These are phyloP conservation scores for Nycticebus coucang DNA, from an alignment of 2,113 vertebrate species.

Conservation along the genomic window DNA sequence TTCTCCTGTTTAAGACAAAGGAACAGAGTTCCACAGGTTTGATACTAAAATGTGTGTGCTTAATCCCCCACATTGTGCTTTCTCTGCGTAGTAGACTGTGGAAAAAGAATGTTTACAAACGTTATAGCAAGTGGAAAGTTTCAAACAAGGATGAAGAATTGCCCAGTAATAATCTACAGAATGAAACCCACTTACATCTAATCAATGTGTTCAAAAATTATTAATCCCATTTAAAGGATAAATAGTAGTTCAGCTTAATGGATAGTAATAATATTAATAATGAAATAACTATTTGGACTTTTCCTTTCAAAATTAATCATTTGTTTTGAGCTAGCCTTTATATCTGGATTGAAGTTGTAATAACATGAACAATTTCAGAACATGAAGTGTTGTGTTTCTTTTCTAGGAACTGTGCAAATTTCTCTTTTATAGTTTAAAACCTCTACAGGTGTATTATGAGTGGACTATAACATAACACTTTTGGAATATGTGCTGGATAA, in stretches of 20 bases:
- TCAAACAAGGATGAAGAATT: neutral
- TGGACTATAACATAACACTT: conserved; percentile 4
- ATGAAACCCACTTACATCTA: neutral
- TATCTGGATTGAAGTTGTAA: neutral
- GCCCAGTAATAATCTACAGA: neutral
- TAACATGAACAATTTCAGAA: neutral
- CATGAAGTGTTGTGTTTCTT: neutral
- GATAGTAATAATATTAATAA: neutral
- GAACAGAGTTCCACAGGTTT: neutral
- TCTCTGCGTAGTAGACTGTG: neutral
- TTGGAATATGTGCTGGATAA: neutral
- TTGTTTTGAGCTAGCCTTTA: conserved; percentile 25
- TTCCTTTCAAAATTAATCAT: neutral
- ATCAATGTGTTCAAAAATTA: neutral
- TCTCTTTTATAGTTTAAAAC: neutral
- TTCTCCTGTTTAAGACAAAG: neutral
- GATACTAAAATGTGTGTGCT: neutral
- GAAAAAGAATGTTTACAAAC: neutral
- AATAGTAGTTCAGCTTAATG: neutral
- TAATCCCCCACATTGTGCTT: neutral
- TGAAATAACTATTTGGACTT: conserved; percentile 5
- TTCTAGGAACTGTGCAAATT: neutral
- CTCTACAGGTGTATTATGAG: neutral
- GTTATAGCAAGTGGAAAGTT: neutral
- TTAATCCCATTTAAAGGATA: neutral